Evolutionary conservation across 2,888 invertebrate genomes (phyloP), one percentile per base, ranked within the genome.

Genomic region (Leptinotarsa peninsularis): DNA sequence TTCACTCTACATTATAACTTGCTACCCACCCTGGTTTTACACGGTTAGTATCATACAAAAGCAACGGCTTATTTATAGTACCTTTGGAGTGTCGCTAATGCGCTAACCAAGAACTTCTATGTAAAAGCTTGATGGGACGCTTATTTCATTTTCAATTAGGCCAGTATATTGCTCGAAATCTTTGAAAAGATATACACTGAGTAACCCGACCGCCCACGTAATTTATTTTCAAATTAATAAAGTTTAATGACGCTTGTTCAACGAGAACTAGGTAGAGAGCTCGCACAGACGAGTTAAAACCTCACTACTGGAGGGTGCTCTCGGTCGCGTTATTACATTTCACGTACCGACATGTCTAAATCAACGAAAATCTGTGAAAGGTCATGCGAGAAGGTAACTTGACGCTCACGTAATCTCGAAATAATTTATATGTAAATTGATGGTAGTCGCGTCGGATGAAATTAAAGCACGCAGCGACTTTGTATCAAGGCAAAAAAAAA

Each of bases 381-480:
- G 58, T 58, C 58, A 58, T 58, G 58, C 58, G 58, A 58, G 14
- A 54, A 43, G 56, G 50, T 33, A 69, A 68, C 50, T 68, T 68
- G 58, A 58, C 50, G 67, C 67, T 10, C 56, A 69, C 56, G 68
- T 54, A 69, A 56, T 56, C n/a, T 43, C 54, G 23, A 73, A 67
- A 67, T 73, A 73, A 73, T 73, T 67, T 73, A 60, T 67, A 73
- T 73, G 73, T 56, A 73, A 73, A 73, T 73, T 67, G 52, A 73
- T 67, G 58, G 58, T 23, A 43, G 33, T 33, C 70, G 58, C 49
- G 70, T 70, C 60, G 33, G 70, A 7, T 58, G 70, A 58, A 70
- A 70, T 70, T 70, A 70, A 58, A 49, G 58, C 58, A 70, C 58
- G 70, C 70, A 58, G 70, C 52, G 13, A 70, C 58, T 70, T 70